These are phyloP conservation scores for Micrasema longulum DNA, from an alignment of 1,140 invertebrate species.

Conservation along the genomic window DNA sequence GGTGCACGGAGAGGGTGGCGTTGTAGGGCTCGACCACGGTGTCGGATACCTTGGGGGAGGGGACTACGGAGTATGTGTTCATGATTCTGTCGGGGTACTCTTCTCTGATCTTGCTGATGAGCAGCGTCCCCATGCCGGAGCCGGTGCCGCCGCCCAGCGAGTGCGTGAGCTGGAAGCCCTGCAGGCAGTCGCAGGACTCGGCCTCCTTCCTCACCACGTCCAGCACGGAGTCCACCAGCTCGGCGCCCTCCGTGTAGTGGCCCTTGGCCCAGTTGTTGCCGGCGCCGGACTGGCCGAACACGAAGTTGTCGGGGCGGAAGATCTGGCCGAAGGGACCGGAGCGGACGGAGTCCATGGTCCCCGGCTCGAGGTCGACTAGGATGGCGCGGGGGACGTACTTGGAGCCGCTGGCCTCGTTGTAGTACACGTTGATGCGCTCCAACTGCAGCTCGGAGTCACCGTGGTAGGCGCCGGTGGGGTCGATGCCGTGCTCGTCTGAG, in stretches of 20 bases:
- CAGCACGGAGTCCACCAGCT: no score
- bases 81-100: slow-evolving; percentile 88
- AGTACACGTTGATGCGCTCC: slow-evolving; percentile 90
- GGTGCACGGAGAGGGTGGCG: slow-evolving; percentile 83
- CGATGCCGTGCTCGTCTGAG: slow-evolving; percentile 87
- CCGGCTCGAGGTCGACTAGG: slow-evolving; percentile 82
- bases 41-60: slow-evolving; percentile 73
- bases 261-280: no score
- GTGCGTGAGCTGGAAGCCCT: slow-evolving; percentile 80
- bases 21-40: slow-evolving; percentile 75
- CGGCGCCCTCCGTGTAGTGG: no score
- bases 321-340: slow-evolving; percentile 87
- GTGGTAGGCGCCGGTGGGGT: slow-evolving; percentile 82
- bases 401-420: slow-evolving; percentile 85
- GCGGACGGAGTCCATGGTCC: slow-evolving; percentile 83
- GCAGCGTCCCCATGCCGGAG: slow-evolving; percentile 80
- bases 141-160: slow-evolving; percentile 81
- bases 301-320: slow-evolving; percentile 91
- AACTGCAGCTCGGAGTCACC: slow-evolving; percentile 89
- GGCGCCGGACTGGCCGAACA: slow-evolving; percentile 90
- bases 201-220: slow-evolving; percentile 92
- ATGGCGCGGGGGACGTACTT: slow-evolving; percentile 85
- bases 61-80: slow-evolving; percentile 87
- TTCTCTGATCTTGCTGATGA: slow-evolving; percentile 82
- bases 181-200: slow-evolving; percentile 78